Evolutionary conservation across 2,888 invertebrate species (phyloP), one percentile per base, ranked within the genome.

Genomic region (Endotricha flammealis): DNA sequence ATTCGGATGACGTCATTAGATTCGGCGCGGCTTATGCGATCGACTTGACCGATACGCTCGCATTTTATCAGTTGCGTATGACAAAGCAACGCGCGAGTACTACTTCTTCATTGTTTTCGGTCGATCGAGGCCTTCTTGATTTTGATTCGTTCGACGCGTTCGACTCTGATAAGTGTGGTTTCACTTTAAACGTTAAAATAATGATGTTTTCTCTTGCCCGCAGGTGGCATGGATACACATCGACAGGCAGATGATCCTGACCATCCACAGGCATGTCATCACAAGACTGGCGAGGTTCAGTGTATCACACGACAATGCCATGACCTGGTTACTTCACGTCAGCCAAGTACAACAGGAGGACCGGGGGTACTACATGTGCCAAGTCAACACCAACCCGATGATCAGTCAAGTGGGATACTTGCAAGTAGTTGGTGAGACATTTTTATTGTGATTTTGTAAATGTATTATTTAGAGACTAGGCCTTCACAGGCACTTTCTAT

Each of bases 181-280:
- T 17, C n/a, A 29, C 65, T 62, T n/a, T n/a, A n/a, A n/a, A n/a
- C n/a, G n/a, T n/a, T n/a, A n/a, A n/a, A n/a, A n/a, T n/a, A n/a
- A n/a, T n/a, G n/a, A n/a, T n/a, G n/a, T n/a, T 12, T 79, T 10
- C 10, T 22, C 39, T 39, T 34, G 14, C 44, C 17, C 11, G 1
- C 65, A 97, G 96, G 95, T 97, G 61, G 96, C 96, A 45, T 97
- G 96, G 96, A 93, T 96, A 61, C 96, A 96, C 83, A 95, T 97
- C 66, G 96, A 96, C 79, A 91, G 96, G 32, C 95, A 96, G 87
- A 96, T 96, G 94, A 93, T 97, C 64, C 88, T 97, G 49, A 96
- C 96, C 27, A 95, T 97, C 68, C 96, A 97, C 81, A 92, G 94
- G 14, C 96, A 96, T 82, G 95, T 97, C 52, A 95, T 97, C 63